Conservation (phyloP, 2,888 invertebrate genomes). For the Tachina fera region DNA sequence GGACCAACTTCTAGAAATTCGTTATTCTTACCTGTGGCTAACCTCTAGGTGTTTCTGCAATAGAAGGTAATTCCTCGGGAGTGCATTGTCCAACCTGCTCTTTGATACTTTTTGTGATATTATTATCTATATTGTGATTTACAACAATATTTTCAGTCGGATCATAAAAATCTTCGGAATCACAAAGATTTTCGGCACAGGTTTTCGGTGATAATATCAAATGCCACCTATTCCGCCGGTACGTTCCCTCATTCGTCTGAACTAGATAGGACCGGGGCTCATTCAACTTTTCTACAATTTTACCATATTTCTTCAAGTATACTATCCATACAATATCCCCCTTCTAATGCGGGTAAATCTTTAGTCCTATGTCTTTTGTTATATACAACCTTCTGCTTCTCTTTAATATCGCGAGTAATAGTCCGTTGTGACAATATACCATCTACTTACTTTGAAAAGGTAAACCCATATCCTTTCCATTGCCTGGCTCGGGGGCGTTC, state of each 20-base stretch:
- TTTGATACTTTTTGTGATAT: not conserved
- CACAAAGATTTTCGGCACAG: not conserved
- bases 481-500: conserved; percentile 30
- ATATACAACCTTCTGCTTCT: not conserved
- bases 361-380: conserved; percentile 9
- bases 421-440: conserved; percentile 19
- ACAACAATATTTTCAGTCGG: conserved; percentile 1
- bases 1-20: not conserved
- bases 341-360: not conserved
- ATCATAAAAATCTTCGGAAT: conserved; percentile 7
- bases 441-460: conserved; percentile 11
- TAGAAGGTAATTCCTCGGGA: conserved; percentile 11
- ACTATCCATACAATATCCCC: conserved; percentile 11
- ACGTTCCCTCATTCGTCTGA: not conserved
- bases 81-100: not conserved
- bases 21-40: not conserved
- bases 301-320: conserved; percentile 9
- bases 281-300: not conserved
- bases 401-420: conserved; percentile 39
- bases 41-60: not conserved
- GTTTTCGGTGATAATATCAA: not conserved
- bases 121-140: not conserved
- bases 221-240: conserved; percentile 8
- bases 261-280: not conserved
- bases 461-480: conserved; percentile 46